These are phyloP conservation scores for Sminthurides aquaticus DNA, from an alignment of 2,888 invertebrate genomes.

Conservation along the genomic window DNA sequence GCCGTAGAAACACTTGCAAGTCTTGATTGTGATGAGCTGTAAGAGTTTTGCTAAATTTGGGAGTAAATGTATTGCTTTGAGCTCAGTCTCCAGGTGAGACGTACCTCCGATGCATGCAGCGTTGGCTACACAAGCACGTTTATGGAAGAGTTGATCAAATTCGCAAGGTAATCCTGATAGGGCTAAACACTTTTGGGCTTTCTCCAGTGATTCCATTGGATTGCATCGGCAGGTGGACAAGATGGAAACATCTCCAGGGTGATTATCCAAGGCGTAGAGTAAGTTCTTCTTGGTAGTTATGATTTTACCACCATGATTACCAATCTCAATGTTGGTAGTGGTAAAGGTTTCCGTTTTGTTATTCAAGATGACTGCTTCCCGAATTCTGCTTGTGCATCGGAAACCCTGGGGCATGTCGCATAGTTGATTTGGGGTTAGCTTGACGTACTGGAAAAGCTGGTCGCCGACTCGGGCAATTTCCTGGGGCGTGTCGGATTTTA, in stretches of 20 bases:
- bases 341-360: no score
- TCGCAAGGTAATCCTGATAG: neutral
- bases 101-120: conserved; percentile 5
- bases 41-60: neutral
- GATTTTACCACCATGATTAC: neutral
- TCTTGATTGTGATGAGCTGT: conserved; percentile 4
- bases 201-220: neutral
- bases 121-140: neutral
- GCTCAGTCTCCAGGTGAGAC: neutral
- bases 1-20: conserved; percentile 5
- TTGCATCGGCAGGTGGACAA: conserved; percentile 4
- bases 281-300: neutral
- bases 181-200: neutral
- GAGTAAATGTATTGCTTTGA: neutral
- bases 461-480: neutral
- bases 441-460: neutral
- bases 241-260: neutral
- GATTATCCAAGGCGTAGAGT: neutral
- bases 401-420: neutral
- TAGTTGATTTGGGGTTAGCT: neutral
- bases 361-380: no score
- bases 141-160: neutral
- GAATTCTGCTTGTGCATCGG: neutral
- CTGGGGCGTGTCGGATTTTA: neutral
- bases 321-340: no score